These are phyloP conservation scores for Cyprinodon tularosa DNA, from an alignment of 2,113 vertebrate species.

Conservation along the genomic window DNA sequence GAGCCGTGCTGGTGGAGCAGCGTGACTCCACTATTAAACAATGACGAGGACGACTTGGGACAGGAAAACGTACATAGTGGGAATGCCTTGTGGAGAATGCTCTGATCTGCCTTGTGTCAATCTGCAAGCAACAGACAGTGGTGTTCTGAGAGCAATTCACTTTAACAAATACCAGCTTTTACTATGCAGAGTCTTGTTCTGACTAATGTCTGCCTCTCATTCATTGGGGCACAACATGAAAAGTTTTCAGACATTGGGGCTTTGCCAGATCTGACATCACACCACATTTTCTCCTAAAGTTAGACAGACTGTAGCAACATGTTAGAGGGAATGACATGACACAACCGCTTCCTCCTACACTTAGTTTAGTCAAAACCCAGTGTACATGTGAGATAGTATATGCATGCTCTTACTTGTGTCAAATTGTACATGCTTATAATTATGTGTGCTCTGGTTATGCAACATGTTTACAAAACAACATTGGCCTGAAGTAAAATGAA, in stretches of 20 bases:
- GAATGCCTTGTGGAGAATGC: constrained; percentile 42
- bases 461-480: constrained; percentile 45
- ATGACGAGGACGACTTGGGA: constrained; percentile 38
- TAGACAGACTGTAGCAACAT: constrained; percentile 46
- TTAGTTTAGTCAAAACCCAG: constrained; percentile 56
- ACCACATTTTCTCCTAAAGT: constrained; percentile 72
- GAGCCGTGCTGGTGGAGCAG: constrained; percentile 23
- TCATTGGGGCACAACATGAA: constrained; percentile 78
- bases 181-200: constrained; percentile 81
- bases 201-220: constrained; percentile 88
- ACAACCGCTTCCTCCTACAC: constrained; percentile 56
- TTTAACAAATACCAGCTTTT: constrained; percentile 81
- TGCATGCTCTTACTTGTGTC: constrained; percentile 29
- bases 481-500: constrained; percentile 38
- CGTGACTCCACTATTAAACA: constrained; percentile 19
- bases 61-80: constrained; percentile 36
- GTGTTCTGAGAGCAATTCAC: constrained; percentile 69
- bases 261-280: constrained; percentile 85
- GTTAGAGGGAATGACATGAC: constrained; percentile 58
- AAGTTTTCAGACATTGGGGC: constrained; percentile 76
- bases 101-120: constrained; percentile 54
- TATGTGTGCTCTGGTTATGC: constrained; percentile 48
- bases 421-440: constrained; percentile 29
- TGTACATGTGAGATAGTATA: constrained; percentile 33
- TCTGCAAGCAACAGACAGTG: constrained; percentile 55